Conservation (phyloP, 2,888 invertebrate genomes). For the Autographa gamma region DNA sequence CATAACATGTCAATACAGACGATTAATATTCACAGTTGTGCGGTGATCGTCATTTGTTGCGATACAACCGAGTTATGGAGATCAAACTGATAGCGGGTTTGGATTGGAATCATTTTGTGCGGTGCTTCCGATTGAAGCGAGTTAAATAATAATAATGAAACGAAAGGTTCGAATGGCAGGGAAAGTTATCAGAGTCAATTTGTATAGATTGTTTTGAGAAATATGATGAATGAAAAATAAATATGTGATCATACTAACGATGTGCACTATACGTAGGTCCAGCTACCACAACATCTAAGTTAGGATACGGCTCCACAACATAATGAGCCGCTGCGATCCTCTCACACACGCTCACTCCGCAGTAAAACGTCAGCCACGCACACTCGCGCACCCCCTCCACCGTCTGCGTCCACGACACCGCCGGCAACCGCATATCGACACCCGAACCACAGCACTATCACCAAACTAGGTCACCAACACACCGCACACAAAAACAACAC, state of each 20-base stretch:
- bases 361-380: constrained; percentile 75
- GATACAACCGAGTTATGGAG: constrained; percentile 30
- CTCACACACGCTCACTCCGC: constrained; percentile 75
- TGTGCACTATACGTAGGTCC: constrained; percentile 75
- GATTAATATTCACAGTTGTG: constrained; percentile 53
- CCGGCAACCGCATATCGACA: constrained; percentile 68
- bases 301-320: constrained; percentile 76
- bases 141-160: not conserved
- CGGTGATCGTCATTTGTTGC: constrained; percentile 35
- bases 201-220: not conserved
- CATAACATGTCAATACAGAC: constrained; percentile 37
- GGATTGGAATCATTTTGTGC: constrained; percentile 24
- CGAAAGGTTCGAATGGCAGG: too few species aligned
- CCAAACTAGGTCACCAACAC: constrained; percentile 49
- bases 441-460: constrained; percentile 58
- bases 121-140: not conserved
- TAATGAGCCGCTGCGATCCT: constrained; percentile 72
- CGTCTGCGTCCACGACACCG: constrained; percentile 73
- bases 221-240: not conserved
- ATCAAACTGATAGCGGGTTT: constrained; percentile 27
- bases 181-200: too few species aligned
- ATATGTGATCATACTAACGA: constrained; percentile 71
- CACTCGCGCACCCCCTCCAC: constrained; percentile 76
- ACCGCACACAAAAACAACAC: constrained; percentile 35
- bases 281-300: constrained; percentile 77